Conservation (phyloP, 2,113 vertebrate genomes). For the Rattus rattus region DNA sequence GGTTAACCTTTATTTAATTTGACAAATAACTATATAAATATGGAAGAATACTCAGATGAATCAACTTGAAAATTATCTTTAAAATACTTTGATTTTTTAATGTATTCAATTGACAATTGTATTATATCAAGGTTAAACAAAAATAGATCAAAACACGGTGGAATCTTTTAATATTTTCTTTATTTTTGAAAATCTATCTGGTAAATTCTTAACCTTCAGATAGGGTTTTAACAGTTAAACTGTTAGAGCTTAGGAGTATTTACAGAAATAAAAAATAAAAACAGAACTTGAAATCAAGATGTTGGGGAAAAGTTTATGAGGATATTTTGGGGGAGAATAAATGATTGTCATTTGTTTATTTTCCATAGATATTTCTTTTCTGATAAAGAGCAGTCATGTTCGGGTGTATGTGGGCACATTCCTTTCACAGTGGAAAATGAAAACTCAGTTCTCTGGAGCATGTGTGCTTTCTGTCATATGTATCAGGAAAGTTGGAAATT, state of each 20-base stretch:
- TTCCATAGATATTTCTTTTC: not conserved
- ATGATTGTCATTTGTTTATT: not conserved
- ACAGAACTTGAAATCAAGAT: not conserved
- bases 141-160: conserved; percentile 17
- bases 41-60: not conserved
- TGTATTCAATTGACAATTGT: not conserved
- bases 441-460: conserved; percentile 43
- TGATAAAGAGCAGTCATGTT: not conserved
- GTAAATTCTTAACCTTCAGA: not conserved
- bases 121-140: not conserved
- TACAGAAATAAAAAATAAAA: not conserved
- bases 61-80: not conserved
- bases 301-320: not conserved
- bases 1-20: not conserved
- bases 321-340: not conserved
- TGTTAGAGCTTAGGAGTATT: not conserved
- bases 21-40: not conserved
- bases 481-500: conserved; percentile 64
- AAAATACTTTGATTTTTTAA: conserved; percentile 13
- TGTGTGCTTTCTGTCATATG: conserved; percentile 59
- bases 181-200: conserved; percentile 29
- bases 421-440: conserved; percentile 29
- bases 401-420: not conserved
- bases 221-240: not conserved
- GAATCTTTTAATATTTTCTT: not conserved